Evolutionary conservation across 1,140 invertebrate species (phyloP), one percentile per base, ranked within the genome.

Genomic region (Ctenoplectra terminalis): DNA sequence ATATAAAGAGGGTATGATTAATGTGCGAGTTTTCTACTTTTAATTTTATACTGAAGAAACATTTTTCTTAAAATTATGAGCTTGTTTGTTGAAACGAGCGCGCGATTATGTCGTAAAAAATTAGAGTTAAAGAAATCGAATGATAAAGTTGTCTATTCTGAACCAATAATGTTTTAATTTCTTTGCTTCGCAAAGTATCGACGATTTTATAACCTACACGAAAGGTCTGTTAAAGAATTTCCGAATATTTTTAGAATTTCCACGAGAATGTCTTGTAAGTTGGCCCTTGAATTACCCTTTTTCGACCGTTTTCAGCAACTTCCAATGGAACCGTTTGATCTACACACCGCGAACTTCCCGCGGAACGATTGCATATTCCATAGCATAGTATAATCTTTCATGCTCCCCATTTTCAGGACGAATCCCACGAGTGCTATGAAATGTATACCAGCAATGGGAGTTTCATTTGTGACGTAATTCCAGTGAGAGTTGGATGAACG

Each of bases 371-470:
- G 73, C 70, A 46, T 50, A 26, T 72, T 83, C 61, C n/a, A 58
- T n/a, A 50, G 46, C 60, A 60, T 15, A 7, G 26, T 26, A 78
- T 17, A 78, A 40, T 46, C 46, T 43, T 60, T 31, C 63, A 17
- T 46, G 66, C 64, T 83, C 60, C 56, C 37, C n/a, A 40, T 66
- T 84, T 37, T 67, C 37, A 26, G 46, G 0, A 67, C 60, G 29
- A 67, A 82, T 83, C 67, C 83, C 81, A 61, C 6, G 54, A 73
- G 83, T 83, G n/a, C 61, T 67, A 67, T 83, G 63, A 85, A 85
- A 54, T 54, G 37, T 67, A 73, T 46, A 69, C 77, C 56, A 63
- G 37, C 61, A 26, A 20, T 54, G 82, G 40, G 67, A 73, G 60
- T 73, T 85, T 86, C 43, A 13, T 52, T 50, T 67, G 31, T 34